Evolutionary conservation across 1,140 invertebrate genomes (phyloP), one percentile per base, ranked within the genome.

Genomic region (Conus betulinus): DNA sequence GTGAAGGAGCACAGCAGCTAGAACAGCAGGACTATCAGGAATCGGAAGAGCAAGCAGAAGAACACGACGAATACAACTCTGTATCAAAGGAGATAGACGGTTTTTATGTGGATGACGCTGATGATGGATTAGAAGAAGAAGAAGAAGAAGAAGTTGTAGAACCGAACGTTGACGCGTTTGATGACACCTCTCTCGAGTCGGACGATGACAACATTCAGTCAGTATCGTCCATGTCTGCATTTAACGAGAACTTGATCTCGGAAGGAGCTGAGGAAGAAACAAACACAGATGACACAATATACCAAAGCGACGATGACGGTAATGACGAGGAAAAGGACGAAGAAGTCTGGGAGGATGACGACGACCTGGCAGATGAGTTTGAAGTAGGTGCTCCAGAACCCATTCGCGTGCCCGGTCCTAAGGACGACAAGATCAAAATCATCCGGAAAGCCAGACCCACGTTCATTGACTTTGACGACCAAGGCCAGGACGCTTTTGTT

Each of bases 41-140:
- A 3, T 25, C 13, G 15, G 87, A 83, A 11, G 25, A 39, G 39
- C 57, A 83, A 51, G 76, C 83, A 63, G 87, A 88, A 81, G 86
- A 84, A 23, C 8, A 27, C 13, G 55, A 84, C 39, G 83, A 84
- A 7, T 39, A 39, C 7, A 52, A 79, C 7, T 79, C 78, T 8
- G 78, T 79, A 1, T 78, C n/a, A 10, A 78, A 25, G 17, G 60
- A 63, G 11, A 4, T 63, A 13, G 67, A 71, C 67, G 13, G 20
- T 13, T 71, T 71, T 23, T 71, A 55, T 55, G 23, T n/a, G 17
- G 60, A 86, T 67, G n/a, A 76, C 52, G 63, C n/a, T 51, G 74
- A 87, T 27, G n/a, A 57, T 25, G 57, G 57, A 11, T 60, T 60
- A 60, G 85, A 86, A n/a, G 63, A 76, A 52, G 63, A 57, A 23